Evolutionary conservation across 2,888 invertebrate genomes (phyloP).

Genomic region (Eumerus sabulonum): DNA sequence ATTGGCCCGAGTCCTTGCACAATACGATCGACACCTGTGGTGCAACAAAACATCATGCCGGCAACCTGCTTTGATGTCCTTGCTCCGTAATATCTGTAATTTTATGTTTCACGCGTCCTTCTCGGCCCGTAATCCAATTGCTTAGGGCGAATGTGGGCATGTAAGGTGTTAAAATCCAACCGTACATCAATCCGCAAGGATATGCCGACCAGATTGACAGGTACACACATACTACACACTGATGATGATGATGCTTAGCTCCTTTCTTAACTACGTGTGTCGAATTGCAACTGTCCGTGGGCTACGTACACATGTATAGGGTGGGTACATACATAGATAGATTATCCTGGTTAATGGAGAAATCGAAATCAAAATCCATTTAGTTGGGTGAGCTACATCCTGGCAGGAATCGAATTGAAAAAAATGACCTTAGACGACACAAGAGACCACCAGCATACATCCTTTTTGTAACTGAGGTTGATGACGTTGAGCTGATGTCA

Average conservation of each 20-base stretch:
- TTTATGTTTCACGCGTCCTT: constrained; percentile 66
- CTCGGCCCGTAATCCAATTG: constrained; percentile 50
- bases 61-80: constrained; percentile 59
- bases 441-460: constrained; percentile 55
- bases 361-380: constrained; percentile 64
- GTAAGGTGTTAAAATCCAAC: constrained; percentile 64
- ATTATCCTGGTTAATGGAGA: constrained; percentile 66
- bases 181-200: constrained; percentile 61
- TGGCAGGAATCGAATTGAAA: constrained; percentile 29
- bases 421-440: constrained; percentile 21
- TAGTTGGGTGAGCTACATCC: constrained; percentile 37
- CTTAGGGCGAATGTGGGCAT: constrained; percentile 29
- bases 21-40: constrained; percentile 59
- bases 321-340: constrained; percentile 37
- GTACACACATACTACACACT: constrained; percentile 31
- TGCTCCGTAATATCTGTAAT: constrained; percentile 22
- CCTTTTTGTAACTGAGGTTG: constrained; percentile 9
- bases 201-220: constrained; percentile 44
- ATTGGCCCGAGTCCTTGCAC: constrained; percentile 50
- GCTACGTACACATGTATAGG: constrained; percentile 42
- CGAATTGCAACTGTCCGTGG: constrained; percentile 64
- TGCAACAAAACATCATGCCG: constrained; percentile 24
- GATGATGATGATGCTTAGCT: constrained; percentile 36
- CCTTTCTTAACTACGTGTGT: constrained; percentile 59
- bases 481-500: constrained; percentile 46